phyloP scores from a whole-genome alignment of 2,113 vertebrate genomes.

The Gambusia holbrooki region DNA sequence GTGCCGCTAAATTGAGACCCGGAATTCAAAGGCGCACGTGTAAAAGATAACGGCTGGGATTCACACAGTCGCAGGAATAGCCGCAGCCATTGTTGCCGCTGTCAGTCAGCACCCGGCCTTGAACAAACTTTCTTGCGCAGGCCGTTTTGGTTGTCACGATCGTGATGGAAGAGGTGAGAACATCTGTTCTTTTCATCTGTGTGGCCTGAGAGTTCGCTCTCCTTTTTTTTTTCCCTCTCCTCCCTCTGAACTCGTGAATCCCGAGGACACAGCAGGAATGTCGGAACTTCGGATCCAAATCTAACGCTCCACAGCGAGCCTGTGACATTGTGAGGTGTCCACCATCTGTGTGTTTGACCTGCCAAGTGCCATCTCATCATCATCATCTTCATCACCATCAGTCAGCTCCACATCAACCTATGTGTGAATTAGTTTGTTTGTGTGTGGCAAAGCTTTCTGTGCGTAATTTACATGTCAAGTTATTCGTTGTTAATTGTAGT shows the following conservation, averaged over 20 bases:
- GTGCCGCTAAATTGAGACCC: constrained; percentile 40
- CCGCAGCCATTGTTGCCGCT: constrained; percentile 20
- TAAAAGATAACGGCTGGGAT: constrained; percentile 35
- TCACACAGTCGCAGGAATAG: constrained; percentile 24
- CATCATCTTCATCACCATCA: constrained; percentile 69
- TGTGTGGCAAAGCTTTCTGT: constrained; percentile 10
- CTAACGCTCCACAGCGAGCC: constrained; percentile 54
- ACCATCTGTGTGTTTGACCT: constrained; percentile 80
- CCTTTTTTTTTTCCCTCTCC: background rate
- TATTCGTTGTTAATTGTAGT: constrained; percentile 17
- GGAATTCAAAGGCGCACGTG: constrained; percentile 43
- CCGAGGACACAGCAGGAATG: constrained; percentile 56
- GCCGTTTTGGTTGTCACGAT: constrained; percentile 13
- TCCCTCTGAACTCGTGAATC: constrained; percentile 54
- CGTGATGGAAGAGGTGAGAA: constrained; percentile 64
- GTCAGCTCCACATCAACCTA: constrained; percentile 53
- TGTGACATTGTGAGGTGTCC: constrained; percentile 66
- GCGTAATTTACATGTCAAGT: background rate
- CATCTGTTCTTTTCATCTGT: constrained; percentile 66
- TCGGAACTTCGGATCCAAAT: constrained; percentile 54
- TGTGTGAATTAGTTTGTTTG: constrained; percentile 32
- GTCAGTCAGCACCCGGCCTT: constrained; percentile 50
- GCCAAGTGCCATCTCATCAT: constrained; percentile 71
- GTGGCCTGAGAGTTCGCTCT: constrained; percentile 14
- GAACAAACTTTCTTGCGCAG: constrained; percentile 40